phyloP scores from a whole-genome alignment of 2,113 vertebrate genomes.

The Pyxicephalus adspersus region DNA sequence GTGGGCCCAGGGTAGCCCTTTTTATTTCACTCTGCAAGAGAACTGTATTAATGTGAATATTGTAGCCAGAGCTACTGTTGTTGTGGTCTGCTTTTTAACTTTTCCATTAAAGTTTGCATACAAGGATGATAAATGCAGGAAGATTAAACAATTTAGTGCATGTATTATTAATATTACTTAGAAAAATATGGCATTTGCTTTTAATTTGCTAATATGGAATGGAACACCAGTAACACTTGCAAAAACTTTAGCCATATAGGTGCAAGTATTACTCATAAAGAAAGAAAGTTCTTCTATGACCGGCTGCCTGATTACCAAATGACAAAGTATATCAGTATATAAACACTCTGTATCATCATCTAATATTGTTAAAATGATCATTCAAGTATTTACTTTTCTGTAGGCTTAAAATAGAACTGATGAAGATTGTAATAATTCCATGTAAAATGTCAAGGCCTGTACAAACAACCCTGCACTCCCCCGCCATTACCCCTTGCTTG shows the following conservation, averaged over 20 bases:
- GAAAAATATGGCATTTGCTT: no score
- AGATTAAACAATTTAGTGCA: no score
- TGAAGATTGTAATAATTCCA: not conserved
- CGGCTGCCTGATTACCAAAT: not conserved
- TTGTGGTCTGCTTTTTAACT: no score
- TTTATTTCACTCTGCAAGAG: no score
- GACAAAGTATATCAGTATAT: conserved; percentile 5
- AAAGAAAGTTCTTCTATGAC: not conserved
- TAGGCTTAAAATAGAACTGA: not conserved
- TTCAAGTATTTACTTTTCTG: not conserved
- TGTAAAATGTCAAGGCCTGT: not conserved
- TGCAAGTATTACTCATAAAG: not conserved
- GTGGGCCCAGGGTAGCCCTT: no score
- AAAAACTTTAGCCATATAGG: not conserved
- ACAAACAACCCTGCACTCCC: not conserved
- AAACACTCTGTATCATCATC: not conserved
- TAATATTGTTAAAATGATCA: not conserved
- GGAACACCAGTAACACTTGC: no score
- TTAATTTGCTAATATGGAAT: no score
- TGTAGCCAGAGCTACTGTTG: no score
- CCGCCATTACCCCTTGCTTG: not conserved
- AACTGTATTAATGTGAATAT: no score
- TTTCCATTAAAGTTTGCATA: no score
- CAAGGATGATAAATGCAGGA: no score
- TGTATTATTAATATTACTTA: no score